Evolutionary conservation across 2,113 vertebrate species (phyloP).

Genomic region (Ptychochromis oligacanthus): DNA sequence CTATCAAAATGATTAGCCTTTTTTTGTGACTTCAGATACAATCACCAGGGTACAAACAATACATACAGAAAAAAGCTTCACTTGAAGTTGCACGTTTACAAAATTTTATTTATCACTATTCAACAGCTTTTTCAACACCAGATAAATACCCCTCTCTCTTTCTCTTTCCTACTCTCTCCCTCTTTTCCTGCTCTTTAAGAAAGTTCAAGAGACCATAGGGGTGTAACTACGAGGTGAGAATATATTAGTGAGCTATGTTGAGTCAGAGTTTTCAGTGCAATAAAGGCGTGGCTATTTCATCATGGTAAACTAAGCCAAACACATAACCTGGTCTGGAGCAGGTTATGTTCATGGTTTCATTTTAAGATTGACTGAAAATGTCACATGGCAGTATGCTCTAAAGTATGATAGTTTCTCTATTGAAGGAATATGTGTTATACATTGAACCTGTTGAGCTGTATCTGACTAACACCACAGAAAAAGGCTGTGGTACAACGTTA

Average conservation of each 20-base stretch:
- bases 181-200: not conserved
- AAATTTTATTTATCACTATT: not conserved
- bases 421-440: not conserved
- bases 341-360: not conserved
- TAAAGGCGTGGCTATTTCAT: not conserved
- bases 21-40: not conserved
- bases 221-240: not conserved
- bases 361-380: not conserved
- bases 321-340: not conserved
- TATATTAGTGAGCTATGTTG: not conserved
- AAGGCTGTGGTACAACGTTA: no score
- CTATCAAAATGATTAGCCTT: not conserved
- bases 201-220: not conserved
- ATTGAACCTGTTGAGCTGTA: no score
- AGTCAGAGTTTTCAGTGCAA: not conserved
- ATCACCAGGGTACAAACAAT: not conserved
- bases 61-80: not conserved
- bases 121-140: not conserved
- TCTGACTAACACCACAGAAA: no score
- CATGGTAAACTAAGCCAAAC: not conserved
- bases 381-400: no score
- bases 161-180: not conserved
- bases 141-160: not conserved
- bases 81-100: not conserved
- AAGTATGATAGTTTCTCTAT: no score